Conservation (phyloP, 2,888 invertebrate genomes). For the Poecilus cupreus region DNA sequence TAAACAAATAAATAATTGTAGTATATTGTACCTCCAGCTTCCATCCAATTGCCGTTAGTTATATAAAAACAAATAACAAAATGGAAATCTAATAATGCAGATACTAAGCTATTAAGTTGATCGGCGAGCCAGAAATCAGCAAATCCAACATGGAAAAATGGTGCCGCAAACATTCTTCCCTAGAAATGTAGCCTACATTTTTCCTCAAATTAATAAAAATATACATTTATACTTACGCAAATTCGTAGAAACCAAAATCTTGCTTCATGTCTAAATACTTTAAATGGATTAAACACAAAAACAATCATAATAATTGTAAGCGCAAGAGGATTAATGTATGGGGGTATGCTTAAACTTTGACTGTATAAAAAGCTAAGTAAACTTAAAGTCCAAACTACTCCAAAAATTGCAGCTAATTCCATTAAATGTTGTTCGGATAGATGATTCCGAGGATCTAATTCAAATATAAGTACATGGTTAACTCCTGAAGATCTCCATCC, state of each 20-base stretch:
- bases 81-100: conserved; percentile 86
- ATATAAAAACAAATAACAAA: conserved; percentile 86
- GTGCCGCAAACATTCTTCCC: conserved; percentile 81
- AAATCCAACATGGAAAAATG: conserved; percentile 86
- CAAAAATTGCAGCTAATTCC: conserved; percentile 85
- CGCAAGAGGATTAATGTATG: conserved; percentile 85
- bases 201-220: conserved; percentile 69
- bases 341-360: conserved; percentile 80
- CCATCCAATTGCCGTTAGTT: conserved; percentile 77
- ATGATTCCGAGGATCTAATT: conserved; percentile 87
- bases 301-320: conserved; percentile 80
- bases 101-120: conserved; percentile 86
- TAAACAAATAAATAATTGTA: not conserved
- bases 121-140: conserved; percentile 93
- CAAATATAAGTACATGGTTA: conserved; percentile 89
- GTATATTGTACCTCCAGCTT: conserved; percentile 72
- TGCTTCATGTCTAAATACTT: conserved; percentile 84
- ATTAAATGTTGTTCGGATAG: conserved; percentile 84
- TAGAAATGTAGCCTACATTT: conserved; percentile 63
- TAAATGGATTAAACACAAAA: conserved; percentile 86
- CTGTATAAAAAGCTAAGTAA: conserved; percentile 81
- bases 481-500: conserved; percentile 89
- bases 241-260: conserved; percentile 84
- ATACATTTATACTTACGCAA: conserved; percentile 74
- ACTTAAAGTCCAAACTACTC: conserved; percentile 84